Conservation (phyloP, 2,797 vertebrate genomes). For the Centroberyx gerrardi region DNA sequence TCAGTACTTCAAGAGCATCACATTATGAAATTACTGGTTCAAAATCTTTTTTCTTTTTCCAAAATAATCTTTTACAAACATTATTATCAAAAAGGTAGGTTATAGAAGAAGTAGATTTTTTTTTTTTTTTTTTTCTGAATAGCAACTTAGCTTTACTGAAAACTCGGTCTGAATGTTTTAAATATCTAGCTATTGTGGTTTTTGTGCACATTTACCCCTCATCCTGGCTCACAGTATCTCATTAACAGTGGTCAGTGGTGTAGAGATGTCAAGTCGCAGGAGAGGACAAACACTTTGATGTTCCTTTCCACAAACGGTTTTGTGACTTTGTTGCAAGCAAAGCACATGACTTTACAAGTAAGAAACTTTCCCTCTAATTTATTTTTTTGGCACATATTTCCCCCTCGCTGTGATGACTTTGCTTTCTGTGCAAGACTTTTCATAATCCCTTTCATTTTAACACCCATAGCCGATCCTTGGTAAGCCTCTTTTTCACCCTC, state of each 20-base stretch:
- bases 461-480: constrained; percentile 51
- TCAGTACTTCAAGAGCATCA: constrained; percentile 39
- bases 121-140: too few relatives aligned
- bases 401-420: constrained; percentile 52
- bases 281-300: constrained; percentile 40
- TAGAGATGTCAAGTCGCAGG: constrained; percentile 38
- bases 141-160: constrained; percentile 25
- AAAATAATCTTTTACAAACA: constrained; percentile 72
- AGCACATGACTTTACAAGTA: constrained; percentile 37
- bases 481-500: constrained; percentile 65
- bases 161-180: constrained; percentile 20
- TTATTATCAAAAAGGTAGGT: constrained; percentile 68
- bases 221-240: constrained; percentile 65
- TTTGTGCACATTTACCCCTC: constrained; percentile 15
- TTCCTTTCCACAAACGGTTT: constrained; percentile 36
- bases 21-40: constrained; percentile 21
- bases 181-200: constrained; percentile 51
- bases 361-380: constrained; percentile 46
- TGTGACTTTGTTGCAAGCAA: constrained; percentile 14
- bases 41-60: constrained; percentile 29
- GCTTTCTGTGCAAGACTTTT: constrained; percentile 43
- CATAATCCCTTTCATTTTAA: constrained; percentile 61
- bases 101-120: constrained; percentile 15
- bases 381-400: constrained; percentile 66
- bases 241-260: constrained; percentile 45